Evolutionary conservation across 2,797 vertebrate genomes (phyloP).

Genomic region (Gobionotothen gibberifrons): DNA sequence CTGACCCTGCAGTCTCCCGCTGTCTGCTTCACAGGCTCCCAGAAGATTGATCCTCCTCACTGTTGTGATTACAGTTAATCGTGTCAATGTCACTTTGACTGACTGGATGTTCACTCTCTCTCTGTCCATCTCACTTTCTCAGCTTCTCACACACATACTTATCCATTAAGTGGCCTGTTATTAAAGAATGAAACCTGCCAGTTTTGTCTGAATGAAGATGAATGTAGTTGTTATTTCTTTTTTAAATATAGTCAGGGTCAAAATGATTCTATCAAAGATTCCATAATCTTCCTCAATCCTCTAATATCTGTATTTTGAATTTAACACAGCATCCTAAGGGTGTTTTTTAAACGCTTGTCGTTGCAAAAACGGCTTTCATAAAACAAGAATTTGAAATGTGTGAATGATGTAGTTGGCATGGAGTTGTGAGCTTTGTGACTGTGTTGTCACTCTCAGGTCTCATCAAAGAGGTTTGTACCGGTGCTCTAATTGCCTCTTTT

Average conservation of each 20-base stretch:
- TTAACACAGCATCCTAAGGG: not conserved
- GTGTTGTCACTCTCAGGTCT: conserved; percentile 38
- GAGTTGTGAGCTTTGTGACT: conserved; percentile 37
- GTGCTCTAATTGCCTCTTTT: conserved; percentile 38
- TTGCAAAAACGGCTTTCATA: not conserved
- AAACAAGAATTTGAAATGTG: not conserved
- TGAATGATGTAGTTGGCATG: conserved; percentile 15
- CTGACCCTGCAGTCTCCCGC: not conserved
- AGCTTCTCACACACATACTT: not conserved
- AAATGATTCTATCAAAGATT: not conserved
- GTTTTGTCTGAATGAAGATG: not conserved
- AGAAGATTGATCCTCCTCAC: conserved; percentile 15
- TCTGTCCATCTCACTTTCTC: conserved; percentile 8
- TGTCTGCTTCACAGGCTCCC: conserved; percentile 33
- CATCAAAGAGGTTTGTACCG: not conserved
- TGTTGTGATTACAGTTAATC: conserved; percentile 35
- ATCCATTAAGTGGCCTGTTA: not conserved
- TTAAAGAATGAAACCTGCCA: not conserved
- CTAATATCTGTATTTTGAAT: conserved; percentile 8
- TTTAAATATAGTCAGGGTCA: not conserved
- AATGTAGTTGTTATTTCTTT: not conserved
- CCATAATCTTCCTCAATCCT: not conserved
- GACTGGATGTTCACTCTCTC: conserved; percentile 13
- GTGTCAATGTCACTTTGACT: conserved; percentile 18
- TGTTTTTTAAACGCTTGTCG: not conserved